Base-by-base conservation (phyloP, 2,113 vertebrate genomes). In the Oncorhynchus keta region DNA sequence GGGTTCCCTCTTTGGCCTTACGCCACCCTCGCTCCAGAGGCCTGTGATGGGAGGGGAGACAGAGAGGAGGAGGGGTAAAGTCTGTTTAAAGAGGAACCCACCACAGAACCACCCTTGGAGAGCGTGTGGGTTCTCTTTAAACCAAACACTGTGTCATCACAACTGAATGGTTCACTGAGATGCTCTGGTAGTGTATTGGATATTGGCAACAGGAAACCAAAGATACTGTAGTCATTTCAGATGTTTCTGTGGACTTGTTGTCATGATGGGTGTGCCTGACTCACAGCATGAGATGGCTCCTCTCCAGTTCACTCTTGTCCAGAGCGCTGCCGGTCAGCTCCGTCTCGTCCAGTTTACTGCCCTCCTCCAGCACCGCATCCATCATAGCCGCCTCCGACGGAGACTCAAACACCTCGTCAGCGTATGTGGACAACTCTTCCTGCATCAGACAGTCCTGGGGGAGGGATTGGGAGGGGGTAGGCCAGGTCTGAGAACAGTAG, bases 11-110 rank as follows among this genome's bases (percentile, higher is more conserved):
- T 90, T 98, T 99, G 73, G 93, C 94, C 87, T 99, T 99, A 72
- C 97, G 92, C 97, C 97, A 99, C 78, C 98, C 98, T 26, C 97
- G 94, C 83, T 98, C 97, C 85, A 98, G 87, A 51, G 97, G 98
- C 69, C 98, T 99, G 84, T 16, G 11, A 49, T 57, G 51, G 49
- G 49, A 74, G 24, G 51, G 22, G n/a, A 45, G 39, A 45, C 39
- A 45, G 39, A 45, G 57, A 61, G 62, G 16, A 55, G 32, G 5
- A 72, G 18, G 14, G 16, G 51, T 18, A 55, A 55, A 7, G 51
- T 16, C 14, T 49, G 39, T 11, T 45, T 45, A 45, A 14, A 55
- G 51, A 55, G 16, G 51, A 55, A 55, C 51, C 16, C 16, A 55
- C 3, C 39, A 45, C 9, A 11, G 9, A 45, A 45, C 39, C 39